Conservation (phyloP, 1,140 invertebrate genomes). For the Aphis craccivora region DNA sequence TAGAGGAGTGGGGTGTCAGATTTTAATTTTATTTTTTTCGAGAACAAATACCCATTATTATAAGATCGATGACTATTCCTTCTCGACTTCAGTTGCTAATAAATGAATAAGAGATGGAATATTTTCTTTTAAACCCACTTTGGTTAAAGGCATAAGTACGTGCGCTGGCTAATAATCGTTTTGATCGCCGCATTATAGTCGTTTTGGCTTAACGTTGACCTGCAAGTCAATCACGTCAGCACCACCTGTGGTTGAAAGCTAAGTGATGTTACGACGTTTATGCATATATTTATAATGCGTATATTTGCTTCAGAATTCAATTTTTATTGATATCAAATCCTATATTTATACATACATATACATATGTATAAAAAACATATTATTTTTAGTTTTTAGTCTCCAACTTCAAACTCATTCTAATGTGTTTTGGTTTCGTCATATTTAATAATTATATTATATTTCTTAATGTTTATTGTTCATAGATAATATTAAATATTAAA, state of each 20-base stretch:
- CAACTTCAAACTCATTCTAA: too few relatives aligned
- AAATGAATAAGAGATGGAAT: background rate
- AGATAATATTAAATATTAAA: background rate
- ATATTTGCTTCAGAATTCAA: background rate
- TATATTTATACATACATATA: too few relatives aligned
- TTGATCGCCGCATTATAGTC: background rate
- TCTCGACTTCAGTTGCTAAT: background rate
- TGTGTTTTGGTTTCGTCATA: too few relatives aligned
- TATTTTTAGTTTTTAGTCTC: too few relatives aligned
- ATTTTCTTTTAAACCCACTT: background rate
- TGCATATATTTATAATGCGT: background rate
- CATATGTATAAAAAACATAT: too few relatives aligned
- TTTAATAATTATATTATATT: too few relatives aligned
- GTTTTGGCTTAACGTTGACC: background rate
- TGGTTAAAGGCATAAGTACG: background rate
- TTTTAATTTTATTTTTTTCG: background rate
- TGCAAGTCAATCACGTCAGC: background rate
- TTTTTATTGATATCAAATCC: background rate
- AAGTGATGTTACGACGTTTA: background rate
- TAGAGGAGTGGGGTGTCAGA: too few relatives aligned
- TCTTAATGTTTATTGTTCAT: too few relatives aligned
- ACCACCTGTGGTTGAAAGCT: background rate
- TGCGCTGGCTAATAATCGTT: background rate
- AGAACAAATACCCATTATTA: background rate
- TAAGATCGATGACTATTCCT: background rate